Base-by-base conservation (phyloP, 2,113 vertebrate genomes). In the Danio rerio region DNA sequence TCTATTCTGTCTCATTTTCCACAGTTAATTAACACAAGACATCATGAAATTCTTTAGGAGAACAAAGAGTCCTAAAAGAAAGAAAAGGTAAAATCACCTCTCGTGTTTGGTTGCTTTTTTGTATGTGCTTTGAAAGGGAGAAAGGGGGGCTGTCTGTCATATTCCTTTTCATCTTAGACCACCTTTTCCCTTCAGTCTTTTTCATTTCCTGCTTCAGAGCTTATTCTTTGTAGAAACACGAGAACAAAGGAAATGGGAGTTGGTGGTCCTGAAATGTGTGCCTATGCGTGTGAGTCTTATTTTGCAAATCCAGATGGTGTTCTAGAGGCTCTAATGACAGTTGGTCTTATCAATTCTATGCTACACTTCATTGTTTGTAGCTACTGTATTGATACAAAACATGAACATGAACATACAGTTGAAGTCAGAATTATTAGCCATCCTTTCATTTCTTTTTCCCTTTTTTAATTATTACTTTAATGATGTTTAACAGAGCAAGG, bases 201-300 rank as follows among this genome's bases (percentile, higher is more conserved):
- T 88, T 31, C 73, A 82, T 90, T 85, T 87, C 82, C 83, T 83
- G 45, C 74, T 76, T 47, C 47, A 49, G 77, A 80, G 76, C 42
- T 40, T 47, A 65, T 42, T 55, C 42, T 15, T 40, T 78, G 61
- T 53, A 56, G 53, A 69, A 56, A 69, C 20, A 70, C 47, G 58
- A 71, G 55, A 49, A 58, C 21, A 81, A 40, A 78, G 78, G 71
- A 78, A 82, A 53, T 75, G 13, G 62, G 50, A 45, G 13, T 8
- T 42, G 52, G 7, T 80, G 50, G 59, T 8, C 62, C 31, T 81
- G 80, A 10, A 45, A 66, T 66, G 2, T 66, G 8, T 16, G n/a
- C n/a, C n/a, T n/a, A n/a, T n/a, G 31, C 15, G 62, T 42, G 21
- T 62, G 4, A 21, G 69, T 52, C 42, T 61, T 79, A 31, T 78